A percentile compares a stretch with the other conserved stretches of the same genome.
These are phyloP conservation scores for Tillus elongatus DNA, from an alignment of 2,888 invertebrate genomes.

Conservation along the genomic window DNA sequence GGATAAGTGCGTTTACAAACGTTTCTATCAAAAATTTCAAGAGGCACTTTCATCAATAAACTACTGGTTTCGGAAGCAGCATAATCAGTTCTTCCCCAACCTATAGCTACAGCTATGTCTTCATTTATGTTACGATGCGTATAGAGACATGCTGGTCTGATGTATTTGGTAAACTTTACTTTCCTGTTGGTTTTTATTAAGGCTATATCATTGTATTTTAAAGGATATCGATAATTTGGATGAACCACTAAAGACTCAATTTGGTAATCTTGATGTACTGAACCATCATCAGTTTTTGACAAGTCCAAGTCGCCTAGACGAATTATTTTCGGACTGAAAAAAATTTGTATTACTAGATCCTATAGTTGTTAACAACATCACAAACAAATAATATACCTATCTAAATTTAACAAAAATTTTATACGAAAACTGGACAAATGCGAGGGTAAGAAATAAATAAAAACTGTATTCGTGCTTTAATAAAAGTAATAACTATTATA, in stretches of 20 bases:
- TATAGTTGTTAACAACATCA: too few species aligned
- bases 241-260: constrained; percentile 44
- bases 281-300: constrained; percentile 43
- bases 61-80: constrained; percentile 34
- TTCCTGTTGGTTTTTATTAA: constrained; percentile 45
- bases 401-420: too few species aligned
- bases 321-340: constrained; percentile 46
- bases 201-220: constrained; percentile 58
- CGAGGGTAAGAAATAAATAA: too few species aligned
- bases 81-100: constrained; percentile 52
- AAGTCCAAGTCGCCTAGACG: constrained; percentile 53
- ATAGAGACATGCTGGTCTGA: constrained; percentile 59
- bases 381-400: too few species aligned
- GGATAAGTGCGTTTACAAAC: constrained; percentile 31
- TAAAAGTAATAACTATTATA: too few species aligned
- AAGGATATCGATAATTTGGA: constrained; percentile 47
- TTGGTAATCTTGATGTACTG: constrained; percentile 42
- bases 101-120: constrained; percentile 50
- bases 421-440: too few species aligned
- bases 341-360: too few species aligned
- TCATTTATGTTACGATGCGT: constrained; percentile 34
- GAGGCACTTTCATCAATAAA: constrained; percentile 39
- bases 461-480: too few species aligned
- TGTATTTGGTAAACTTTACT: constrained; percentile 43
- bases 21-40: constrained; percentile 37